Evolutionary conservation across 2,888 invertebrate species (phyloP).

Genomic region (Drosophila peninsularis): DNA sequence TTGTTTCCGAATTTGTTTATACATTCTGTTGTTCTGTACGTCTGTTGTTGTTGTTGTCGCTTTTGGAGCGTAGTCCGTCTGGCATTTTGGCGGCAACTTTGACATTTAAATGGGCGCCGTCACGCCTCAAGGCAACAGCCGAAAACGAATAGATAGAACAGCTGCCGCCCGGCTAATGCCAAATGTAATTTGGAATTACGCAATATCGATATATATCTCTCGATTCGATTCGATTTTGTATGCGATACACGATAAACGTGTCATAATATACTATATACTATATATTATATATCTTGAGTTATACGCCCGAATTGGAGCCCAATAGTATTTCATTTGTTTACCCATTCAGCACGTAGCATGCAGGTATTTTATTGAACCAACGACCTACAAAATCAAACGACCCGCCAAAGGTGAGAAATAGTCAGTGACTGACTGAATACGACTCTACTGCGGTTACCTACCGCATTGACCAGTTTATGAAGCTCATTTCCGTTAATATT

Average conservation of each 20-base stretch:
- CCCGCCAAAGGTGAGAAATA: constrained; percentile 26
- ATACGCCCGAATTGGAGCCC: constrained; percentile 24
- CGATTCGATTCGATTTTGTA: not conserved
- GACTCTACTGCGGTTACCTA: constrained; percentile 17
- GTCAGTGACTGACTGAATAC: constrained; percentile 39
- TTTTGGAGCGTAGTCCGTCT: constrained; percentile 24
- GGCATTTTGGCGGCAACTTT: constrained; percentile 56
- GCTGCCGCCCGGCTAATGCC: constrained; percentile 23
- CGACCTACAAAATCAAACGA: constrained; percentile 45
- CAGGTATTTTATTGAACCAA: constrained; percentile 12
- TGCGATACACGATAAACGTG: constrained; percentile 27
- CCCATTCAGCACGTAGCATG: constrained; percentile 59
- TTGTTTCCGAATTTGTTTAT: constrained; percentile 21
- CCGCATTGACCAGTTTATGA: constrained; percentile 41
- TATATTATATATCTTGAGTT: constrained; percentile 4
- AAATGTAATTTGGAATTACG: constrained; percentile 38
- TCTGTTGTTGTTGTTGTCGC: constrained; percentile 13
- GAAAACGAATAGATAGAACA: constrained; percentile 29
- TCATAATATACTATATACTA: constrained; percentile 17
- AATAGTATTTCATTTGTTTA: constrained; percentile 39
- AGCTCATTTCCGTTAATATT: constrained; percentile 59
- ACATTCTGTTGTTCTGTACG: constrained; percentile 8
- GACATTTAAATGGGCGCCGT: constrained; percentile 51
- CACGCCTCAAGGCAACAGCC: constrained; percentile 29
- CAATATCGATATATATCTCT: constrained; percentile 20